Evolutionary conservation across 1,140 invertebrate species (phyloP).

Genomic region (Scaptomyza graminum): DNA sequence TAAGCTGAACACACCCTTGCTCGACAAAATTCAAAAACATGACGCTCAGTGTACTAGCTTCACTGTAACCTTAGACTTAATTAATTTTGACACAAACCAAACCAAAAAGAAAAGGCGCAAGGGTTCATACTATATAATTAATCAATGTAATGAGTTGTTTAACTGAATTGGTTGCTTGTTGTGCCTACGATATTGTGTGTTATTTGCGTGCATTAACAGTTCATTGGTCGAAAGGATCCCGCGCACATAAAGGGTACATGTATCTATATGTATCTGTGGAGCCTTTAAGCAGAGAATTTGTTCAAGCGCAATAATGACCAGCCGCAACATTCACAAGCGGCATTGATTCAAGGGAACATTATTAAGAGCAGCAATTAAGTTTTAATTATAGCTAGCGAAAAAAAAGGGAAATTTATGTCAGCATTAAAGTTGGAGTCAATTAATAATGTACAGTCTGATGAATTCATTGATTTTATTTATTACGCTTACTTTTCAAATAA

Average conservation of each 20-base stretch:
- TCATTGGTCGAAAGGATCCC: not conserved
- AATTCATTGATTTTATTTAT: too few species aligned
- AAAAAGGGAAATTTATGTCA: too few species aligned
- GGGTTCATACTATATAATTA: slow-evolving; percentile 37
- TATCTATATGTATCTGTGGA: too few species aligned
- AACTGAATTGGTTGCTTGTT: not conserved
- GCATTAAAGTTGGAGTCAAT: too few species aligned
- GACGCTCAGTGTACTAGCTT: slow-evolving; percentile 6
- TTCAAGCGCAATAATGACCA: too few species aligned
- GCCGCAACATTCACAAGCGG: too few species aligned
- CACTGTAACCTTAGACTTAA: slow-evolving; percentile 40
- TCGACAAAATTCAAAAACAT: not conserved
- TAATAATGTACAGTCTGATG: too few species aligned
- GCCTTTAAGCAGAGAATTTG: too few species aligned
- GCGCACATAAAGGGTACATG: not conserved
- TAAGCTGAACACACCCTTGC: slow-evolving; percentile 5
- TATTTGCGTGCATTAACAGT: slow-evolving; percentile 11
- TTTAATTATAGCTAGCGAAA: too few species aligned
- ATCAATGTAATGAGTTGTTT: slow-evolving; percentile 42
- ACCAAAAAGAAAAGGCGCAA: slow-evolving; percentile 17
- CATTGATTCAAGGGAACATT: too few species aligned
- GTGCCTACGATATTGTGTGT: slow-evolving; percentile 1
- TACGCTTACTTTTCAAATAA: too few species aligned
- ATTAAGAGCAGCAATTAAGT: too few species aligned
- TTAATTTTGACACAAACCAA: slow-evolving; percentile 37